phyloP scores from a whole-genome alignment of 1,140 invertebrate genomes.

The Melitaea cinxia region DNA sequence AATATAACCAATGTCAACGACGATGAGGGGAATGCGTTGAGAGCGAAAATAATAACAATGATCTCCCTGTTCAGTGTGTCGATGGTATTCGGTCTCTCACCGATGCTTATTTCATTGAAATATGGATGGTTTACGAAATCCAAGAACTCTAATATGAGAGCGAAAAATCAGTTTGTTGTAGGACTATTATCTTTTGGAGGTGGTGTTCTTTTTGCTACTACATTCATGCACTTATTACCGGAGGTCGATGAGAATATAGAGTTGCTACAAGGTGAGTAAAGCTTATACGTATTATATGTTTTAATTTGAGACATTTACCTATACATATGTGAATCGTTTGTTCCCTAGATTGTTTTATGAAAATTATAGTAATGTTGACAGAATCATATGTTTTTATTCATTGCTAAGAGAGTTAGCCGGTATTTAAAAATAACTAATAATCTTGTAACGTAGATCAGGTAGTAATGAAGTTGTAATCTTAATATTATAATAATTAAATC shows the following conservation, averaged over 20 bases:
- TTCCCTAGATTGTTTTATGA: too few species aligned
- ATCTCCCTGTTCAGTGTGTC: conserved; percentile 86
- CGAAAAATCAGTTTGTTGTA: conserved; percentile 64
- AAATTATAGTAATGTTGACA: too few species aligned
- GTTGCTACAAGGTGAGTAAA: conserved; percentile 78
- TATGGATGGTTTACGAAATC: conserved; percentile 83
- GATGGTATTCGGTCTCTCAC: conserved; percentile 86
- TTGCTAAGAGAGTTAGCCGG: too few species aligned
- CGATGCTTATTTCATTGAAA: conserved; percentile 85
- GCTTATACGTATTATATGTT: not conserved
- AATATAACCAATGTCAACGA: conserved; percentile 34
- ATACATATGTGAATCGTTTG: too few species aligned
- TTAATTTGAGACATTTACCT: too few species aligned
- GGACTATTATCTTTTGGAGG: conserved; percentile 92
- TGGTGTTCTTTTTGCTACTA: conserved; percentile 94
- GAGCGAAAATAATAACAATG: conserved; percentile 89
- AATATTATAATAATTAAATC: too few species aligned
- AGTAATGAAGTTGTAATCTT: too few species aligned
- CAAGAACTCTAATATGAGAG: conserved; percentile 72
- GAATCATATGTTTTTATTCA: too few species aligned
- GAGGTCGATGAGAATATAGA: conserved; percentile 90
- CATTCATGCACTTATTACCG: conserved; percentile 94
- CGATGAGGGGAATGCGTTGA: conserved; percentile 50
- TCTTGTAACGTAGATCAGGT: too few species aligned
- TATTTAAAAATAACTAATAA: too few species aligned